These are phyloP conservation scores for Blomia tropicalis DNA, from an alignment of 2,888 invertebrate species.

Conservation along the genomic window DNA sequence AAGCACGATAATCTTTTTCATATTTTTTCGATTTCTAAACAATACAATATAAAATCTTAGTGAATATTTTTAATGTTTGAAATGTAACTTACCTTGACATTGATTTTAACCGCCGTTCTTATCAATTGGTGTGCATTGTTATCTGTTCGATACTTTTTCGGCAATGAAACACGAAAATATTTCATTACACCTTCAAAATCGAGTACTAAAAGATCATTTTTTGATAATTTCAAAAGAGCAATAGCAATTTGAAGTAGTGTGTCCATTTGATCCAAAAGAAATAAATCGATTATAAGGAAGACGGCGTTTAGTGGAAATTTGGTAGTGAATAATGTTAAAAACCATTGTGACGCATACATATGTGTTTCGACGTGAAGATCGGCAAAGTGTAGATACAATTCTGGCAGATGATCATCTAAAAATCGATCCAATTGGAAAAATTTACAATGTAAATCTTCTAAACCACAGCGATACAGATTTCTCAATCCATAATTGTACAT, in stretches of 20 bases:
- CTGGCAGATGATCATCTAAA: conserved; percentile 50
- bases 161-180: conserved; percentile 89
- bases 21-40: conserved; percentile 77
- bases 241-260: conserved; percentile 90
- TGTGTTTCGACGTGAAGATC: conserved; percentile 53
- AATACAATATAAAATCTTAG: conserved; percentile 9
- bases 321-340: conserved; percentile 96
- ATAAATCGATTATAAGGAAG: conserved; percentile 91
- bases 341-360: conserved; percentile 99
- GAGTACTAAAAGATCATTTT: conserved; percentile 70
- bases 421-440: conserved; percentile 85
- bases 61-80: neutral
- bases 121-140: conserved; percentile 73
- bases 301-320: conserved; percentile 68
- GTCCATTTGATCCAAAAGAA: conserved; percentile 67
- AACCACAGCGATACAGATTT: conserved; percentile 88
- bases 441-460: conserved; percentile 83
- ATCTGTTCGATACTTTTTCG: conserved; percentile 85
- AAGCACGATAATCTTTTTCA: conserved; percentile 66
- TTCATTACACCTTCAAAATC: conserved; percentile 97
- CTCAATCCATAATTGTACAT: conserved; percentile 92
- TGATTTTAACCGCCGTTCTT: conserved; percentile 71
- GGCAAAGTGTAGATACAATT: conserved; percentile 40
- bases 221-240: conserved; percentile 64
- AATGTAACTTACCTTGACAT: conserved; percentile 43